A percentile compares a stretch with the other conserved stretches of the same genome.
phyloP scores from a whole-genome alignment of 2,888 invertebrate genomes.

The Alloplasta piceator region DNA sequence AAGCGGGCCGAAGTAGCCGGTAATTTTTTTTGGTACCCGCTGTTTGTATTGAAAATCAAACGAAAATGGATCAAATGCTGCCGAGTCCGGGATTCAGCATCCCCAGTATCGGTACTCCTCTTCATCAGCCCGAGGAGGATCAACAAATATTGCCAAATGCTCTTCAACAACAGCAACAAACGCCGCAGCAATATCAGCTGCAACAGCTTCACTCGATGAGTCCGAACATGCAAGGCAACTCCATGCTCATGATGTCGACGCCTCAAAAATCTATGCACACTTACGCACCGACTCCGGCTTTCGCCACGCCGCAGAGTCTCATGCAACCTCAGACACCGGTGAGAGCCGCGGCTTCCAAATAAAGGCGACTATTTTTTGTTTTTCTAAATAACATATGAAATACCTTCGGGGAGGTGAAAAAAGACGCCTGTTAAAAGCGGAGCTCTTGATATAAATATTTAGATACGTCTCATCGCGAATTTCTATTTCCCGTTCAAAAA shows the following conservation, averaged over 20 bases:
- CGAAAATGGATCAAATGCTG: constrained; percentile 94
- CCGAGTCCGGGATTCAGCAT: constrained; percentile 95
- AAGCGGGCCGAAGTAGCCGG: neutral
- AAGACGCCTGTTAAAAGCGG: too few species aligned
- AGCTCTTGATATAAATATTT: too few species aligned
- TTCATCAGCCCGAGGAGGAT: constrained; percentile 96
- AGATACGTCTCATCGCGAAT: too few species aligned
- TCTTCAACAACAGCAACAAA: constrained; percentile 88
- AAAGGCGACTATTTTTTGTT: too few species aligned
- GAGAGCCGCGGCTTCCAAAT: constrained; percentile 78
- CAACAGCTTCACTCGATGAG: constrained; percentile 87
- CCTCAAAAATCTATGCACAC: constrained; percentile 90
- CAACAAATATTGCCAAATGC: constrained; percentile 95
- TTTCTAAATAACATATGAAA: too few species aligned
- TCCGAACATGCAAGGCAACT: constrained; percentile 86
- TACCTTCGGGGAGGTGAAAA: too few species aligned
- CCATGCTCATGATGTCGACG: constrained; percentile 87
- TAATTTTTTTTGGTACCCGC: neutral
- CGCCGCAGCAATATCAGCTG: constrained; percentile 86
- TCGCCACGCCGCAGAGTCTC: constrained; percentile 92
- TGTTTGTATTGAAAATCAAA: constrained; percentile 25
- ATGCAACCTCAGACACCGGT: constrained; percentile 97
- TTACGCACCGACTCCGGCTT: constrained; percentile 90
- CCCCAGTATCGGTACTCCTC: constrained; percentile 94
- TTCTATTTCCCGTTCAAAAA: too few species aligned